Conservation (phyloP, 1,140 invertebrate genomes). For the Drosophila micromelanica region DNA sequence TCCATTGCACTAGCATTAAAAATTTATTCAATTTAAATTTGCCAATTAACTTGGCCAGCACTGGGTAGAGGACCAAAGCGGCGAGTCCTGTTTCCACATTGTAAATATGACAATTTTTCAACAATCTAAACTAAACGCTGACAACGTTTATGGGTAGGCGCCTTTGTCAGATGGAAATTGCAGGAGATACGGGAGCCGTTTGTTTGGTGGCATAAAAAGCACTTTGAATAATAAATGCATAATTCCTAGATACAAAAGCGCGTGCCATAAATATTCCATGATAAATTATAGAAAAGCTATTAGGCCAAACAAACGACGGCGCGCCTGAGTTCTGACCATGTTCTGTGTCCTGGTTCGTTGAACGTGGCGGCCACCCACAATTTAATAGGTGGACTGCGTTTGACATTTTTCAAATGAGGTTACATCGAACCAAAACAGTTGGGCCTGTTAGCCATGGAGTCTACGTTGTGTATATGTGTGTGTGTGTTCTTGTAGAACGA, state of each 20-base stretch:
- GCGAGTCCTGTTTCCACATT: slow-evolving; percentile 25
- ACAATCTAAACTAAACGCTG: slow-evolving; percentile 69
- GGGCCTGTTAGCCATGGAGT: neutral
- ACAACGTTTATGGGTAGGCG: slow-evolving; percentile 57
- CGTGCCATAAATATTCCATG: slow-evolving; percentile 80
- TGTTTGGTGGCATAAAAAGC: slow-evolving; percentile 53
- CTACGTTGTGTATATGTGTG: neutral
- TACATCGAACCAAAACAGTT: slow-evolving; percentile 44
- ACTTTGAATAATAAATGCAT: slow-evolving; percentile 80
- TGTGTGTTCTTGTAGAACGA: slow-evolving; percentile 16
- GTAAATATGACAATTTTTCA: slow-evolving; percentile 61
- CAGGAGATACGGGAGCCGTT: slow-evolving; percentile 17
- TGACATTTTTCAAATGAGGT: slow-evolving; percentile 81
- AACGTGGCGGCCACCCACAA: slow-evolving; percentile 25
- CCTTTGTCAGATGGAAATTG: slow-evolving; percentile 2
- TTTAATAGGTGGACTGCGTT: slow-evolving; percentile 69
- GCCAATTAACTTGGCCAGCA: slow-evolving; percentile 69
- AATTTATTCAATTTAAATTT: slow-evolving; percentile 82
- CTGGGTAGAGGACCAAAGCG: neutral
- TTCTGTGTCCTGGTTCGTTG: slow-evolving; percentile 5
- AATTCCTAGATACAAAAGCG: slow-evolving; percentile 81
- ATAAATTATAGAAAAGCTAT: slow-evolving; percentile 83
- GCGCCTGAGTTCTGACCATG: slow-evolving; percentile 2
- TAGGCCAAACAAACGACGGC: slow-evolving; percentile 73
- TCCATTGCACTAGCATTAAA: slow-evolving; percentile 77